These are phyloP conservation scores for Ageneiosus marmoratus DNA, from an alignment of 2,113 vertebrate genomes.

Conservation along the genomic window DNA sequence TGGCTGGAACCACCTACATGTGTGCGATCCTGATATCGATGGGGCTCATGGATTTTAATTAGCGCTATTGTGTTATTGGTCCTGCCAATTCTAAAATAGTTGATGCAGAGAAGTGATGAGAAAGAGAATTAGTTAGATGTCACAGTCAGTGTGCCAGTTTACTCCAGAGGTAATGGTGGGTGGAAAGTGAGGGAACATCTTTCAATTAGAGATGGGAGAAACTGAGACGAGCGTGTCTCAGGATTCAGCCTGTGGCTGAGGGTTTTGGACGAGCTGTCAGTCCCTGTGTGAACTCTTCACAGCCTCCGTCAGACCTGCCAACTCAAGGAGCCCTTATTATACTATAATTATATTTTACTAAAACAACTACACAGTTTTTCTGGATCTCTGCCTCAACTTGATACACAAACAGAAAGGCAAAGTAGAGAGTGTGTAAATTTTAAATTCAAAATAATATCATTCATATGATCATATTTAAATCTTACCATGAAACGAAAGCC, in stretches of 20 bases:
- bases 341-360: slow-evolving; percentile 21
- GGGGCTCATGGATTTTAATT: background rate
- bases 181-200: slow-evolving; percentile 21
- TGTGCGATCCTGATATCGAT: background rate
- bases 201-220: slow-evolving; percentile 31
- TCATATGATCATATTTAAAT: background rate
- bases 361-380: background rate
- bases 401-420: background rate
- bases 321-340: slow-evolving; percentile 21
- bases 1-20: background rate
- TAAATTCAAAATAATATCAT: background rate
- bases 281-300: slow-evolving; percentile 28
- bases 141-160: slow-evolving; percentile 1
- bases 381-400: background rate
- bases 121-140: slow-evolving; percentile 18
- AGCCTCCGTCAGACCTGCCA: slow-evolving; percentile 18
- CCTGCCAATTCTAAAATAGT: background rate
- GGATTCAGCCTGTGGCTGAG: slow-evolving; percentile 17
- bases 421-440: background rate
- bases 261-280: slow-evolving; percentile 10
- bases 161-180: slow-evolving; percentile 21
- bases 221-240: background rate
- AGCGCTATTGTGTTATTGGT: background rate
- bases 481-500: background rate
- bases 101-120: background rate